Base-by-base conservation (phyloP, 1,140 invertebrate species). In the Theocolax elegans region DNA sequence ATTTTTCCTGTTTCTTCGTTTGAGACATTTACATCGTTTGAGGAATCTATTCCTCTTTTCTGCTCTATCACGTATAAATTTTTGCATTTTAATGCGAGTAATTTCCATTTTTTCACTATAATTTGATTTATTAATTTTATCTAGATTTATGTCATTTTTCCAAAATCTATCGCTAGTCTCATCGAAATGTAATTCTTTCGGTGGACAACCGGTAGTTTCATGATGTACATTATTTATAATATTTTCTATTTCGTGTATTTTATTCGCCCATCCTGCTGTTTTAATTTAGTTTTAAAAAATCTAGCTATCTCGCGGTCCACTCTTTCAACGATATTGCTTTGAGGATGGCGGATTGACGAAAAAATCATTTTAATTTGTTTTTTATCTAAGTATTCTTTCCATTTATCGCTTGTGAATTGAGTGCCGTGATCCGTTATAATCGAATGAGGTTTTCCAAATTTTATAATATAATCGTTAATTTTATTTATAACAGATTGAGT, bases 401-500 rank as follows among this genome's bases (percentile, higher is more conserved):
- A 72, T 4, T 40, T 40, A 2, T 67, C 40, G 23, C 54, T 23
- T 1, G 64, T 62, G 21, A 67, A 72, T 48, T 72, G 71, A 7
- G 71, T 67, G 7, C 56, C 64, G n/a, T 62, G 71, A 42, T 67
- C 71, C 3, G 19, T 40, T 42, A 53, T 25, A 15, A 71, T 74
- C 8, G 59, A 49, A 15, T 40, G 19, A 3, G 69, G 60, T 51
- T 72, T 74, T 35, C 73, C 70, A 21, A 66, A 67, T 19, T 31
- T 25, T 0, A 44, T 49, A 27, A 74, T 60, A 35, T 74, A 72
- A 27, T 74, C 31, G 0, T 68, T 48, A 13, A 68, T 58, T 62
- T 75, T 80, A 7, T 74, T 46, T 23, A 85, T 73, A 0, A 73
- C 76, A 66, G 81, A 6, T 35, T 35, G 4, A 6, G 31, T 10